Conservation (phyloP, 2,113 vertebrate genomes). For the Tetrax tetrax region DNA sequence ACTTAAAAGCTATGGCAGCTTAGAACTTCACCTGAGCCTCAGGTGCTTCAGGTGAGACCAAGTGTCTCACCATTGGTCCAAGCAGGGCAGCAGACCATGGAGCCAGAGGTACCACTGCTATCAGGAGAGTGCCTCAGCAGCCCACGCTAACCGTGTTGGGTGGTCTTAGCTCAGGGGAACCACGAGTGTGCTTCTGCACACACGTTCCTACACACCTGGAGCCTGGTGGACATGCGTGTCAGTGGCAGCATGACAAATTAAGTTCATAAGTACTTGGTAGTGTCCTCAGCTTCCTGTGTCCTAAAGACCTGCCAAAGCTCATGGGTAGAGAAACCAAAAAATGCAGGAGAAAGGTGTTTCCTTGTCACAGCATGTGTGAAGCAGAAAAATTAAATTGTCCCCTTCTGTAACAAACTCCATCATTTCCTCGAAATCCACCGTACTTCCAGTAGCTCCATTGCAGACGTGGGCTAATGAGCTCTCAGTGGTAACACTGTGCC, state of each 20-base stretch:
- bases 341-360: not conserved
- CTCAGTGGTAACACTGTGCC: not conserved
- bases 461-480: not conserved
- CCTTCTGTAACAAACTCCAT: not conserved
- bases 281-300: not conserved
- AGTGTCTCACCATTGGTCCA: not conserved
- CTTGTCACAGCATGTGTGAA: not conserved
- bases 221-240: not conserved
- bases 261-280: not conserved
- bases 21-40: not conserved
- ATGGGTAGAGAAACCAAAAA: not conserved
- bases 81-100: not conserved
- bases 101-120: not conserved
- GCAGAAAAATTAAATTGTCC: not conserved
- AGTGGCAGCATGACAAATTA: not conserved
- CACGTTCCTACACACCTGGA: not conserved
- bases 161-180: not conserved
- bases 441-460: not conserved
- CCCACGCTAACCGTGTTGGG: not conserved
- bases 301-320: not conserved
- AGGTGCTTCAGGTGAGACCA: not conserved
- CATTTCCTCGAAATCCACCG: not conserved
- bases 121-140: not conserved
- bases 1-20: not conserved
- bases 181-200: not conserved